Base-by-base conservation (phyloP, 2,888 invertebrate genomes). In the Smittia aterrima region DNA sequence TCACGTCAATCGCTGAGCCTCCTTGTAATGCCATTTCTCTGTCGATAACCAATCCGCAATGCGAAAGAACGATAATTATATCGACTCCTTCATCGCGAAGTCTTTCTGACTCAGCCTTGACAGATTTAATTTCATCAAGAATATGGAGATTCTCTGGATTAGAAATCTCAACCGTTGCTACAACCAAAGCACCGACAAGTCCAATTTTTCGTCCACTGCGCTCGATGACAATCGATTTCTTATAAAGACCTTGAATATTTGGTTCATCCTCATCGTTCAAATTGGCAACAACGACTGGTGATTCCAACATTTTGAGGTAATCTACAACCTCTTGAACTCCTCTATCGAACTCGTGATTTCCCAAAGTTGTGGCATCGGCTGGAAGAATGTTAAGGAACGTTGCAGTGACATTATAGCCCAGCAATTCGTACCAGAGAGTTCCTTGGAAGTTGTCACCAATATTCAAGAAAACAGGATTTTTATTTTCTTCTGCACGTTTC, bases 341-440 rank as follows among this genome's bases (percentile, higher is more conserved):
- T 78, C 91, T 87, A 79, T 95, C 95, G 78, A 95, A 95, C 80
- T 95, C 95, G 78, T 95, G 94, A 81, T 94, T 94, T 0, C 94
- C 94, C 7, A 94, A 80, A 0, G 91, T 90, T 93, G 92, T 89
- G 0, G 88, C 93, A 80, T 93, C 92, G 78, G 92, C 90, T 0
- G 87, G 53, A 72, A 93, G 79, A 77, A 88, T 81, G 79, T 93
- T 93, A 83, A 93, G 87, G 78, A 94, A 92, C 78, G 88, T 80
- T 71, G 90, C 88, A 0, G 92, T 91, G 0, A 90, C 87, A 77
- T 89, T 89, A 89, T 90, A 91, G 77, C 88, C 87, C n/a, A 89
- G 86, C 3, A 91, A 78, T 18, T 88, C 89, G 79, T 92, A 93
- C 91, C 92, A 94, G n/a, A 92, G 84, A 0, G 93, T 93, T 0